phyloP scores from a whole-genome alignment of 2,888 invertebrate species.

The Serripes groenlandicus region DNA sequence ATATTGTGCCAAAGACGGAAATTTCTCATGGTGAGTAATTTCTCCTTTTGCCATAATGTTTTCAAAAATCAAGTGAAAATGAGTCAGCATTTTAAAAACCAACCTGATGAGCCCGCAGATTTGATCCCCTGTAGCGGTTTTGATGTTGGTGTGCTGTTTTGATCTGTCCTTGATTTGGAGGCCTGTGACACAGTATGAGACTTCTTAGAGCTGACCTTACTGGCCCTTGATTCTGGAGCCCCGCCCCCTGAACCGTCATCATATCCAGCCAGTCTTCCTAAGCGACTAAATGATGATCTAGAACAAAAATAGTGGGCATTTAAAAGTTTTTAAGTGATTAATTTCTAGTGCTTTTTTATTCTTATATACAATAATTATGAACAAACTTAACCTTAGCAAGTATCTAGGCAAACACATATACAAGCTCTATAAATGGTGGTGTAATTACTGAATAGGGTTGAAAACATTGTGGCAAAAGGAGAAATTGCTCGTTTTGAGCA shows the following conservation, averaged over 20 bases:
- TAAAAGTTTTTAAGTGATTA: too few species aligned
- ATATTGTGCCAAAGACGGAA: neutral
- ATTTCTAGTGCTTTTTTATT: too few species aligned
- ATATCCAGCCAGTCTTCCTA: constrained; percentile 77
- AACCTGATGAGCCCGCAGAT: constrained; percentile 69
- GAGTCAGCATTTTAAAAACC: neutral
- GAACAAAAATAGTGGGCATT: constrained; percentile 4
- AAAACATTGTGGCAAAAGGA: too few species aligned
- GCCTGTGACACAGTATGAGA: constrained; percentile 56
- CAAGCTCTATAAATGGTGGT: too few species aligned
- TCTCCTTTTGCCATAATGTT: neutral
- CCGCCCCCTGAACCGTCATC: constrained; percentile 63
- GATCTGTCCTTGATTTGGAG: constrained; percentile 56
- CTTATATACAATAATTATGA: too few species aligned
- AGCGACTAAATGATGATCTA: constrained; percentile 77
- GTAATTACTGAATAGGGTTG: too few species aligned
- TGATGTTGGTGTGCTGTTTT: constrained; percentile 42
- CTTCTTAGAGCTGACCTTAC: constrained; percentile 66
- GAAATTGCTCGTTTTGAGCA: too few species aligned
- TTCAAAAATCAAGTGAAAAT: neutral
- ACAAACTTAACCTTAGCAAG: too few species aligned
- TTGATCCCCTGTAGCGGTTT: constrained; percentile 52
- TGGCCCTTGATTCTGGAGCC: constrained; percentile 66
- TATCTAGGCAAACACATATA: too few species aligned
- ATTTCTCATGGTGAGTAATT: neutral